These are phyloP conservation scores for Taenioides sp. DNA, from an alignment of 2,797 vertebrate species.

Conservation along the genomic window DNA sequence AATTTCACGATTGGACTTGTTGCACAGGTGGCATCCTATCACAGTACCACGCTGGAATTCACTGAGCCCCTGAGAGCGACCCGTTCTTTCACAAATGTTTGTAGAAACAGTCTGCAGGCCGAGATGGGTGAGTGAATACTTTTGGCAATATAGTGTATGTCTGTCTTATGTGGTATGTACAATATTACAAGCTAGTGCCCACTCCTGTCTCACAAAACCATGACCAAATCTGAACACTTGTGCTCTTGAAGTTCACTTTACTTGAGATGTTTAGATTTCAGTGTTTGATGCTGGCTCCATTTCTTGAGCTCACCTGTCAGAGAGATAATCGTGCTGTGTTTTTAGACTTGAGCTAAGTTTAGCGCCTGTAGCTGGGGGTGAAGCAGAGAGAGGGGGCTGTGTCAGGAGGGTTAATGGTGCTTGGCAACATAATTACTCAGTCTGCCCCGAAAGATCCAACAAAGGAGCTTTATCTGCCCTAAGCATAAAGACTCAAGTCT, in stretches of 20 bases:
- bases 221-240: background rate
- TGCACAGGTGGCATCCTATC: too few species aligned
- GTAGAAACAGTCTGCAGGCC: too few species aligned
- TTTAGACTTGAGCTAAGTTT: constrained; percentile 10
- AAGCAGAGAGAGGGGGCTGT: constrained; percentile 21
- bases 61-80: too few species aligned
- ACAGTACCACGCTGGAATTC: too few species aligned
- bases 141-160: too few species aligned
- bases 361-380: constrained; percentile 9
- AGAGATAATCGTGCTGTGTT: constrained; percentile 14
- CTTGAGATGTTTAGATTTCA: too few species aligned
- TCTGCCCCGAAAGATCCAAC: constrained; percentile 28
- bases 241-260: background rate
- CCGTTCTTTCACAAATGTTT: too few species aligned
- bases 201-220: background rate
- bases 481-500: constrained; percentile 13
- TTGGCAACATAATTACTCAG: constrained; percentile 35
- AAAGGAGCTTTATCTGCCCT: constrained; percentile 21
- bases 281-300: background rate
- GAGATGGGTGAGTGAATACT: too few species aligned
- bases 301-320: background rate
- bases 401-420: constrained; percentile 35
- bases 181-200: too few species aligned
- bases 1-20: too few species aligned
- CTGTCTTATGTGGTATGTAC: too few species aligned